These are phyloP conservation scores for Lingula anatina DNA, from an alignment of 2,888 invertebrate species.

Conservation along the genomic window DNA sequence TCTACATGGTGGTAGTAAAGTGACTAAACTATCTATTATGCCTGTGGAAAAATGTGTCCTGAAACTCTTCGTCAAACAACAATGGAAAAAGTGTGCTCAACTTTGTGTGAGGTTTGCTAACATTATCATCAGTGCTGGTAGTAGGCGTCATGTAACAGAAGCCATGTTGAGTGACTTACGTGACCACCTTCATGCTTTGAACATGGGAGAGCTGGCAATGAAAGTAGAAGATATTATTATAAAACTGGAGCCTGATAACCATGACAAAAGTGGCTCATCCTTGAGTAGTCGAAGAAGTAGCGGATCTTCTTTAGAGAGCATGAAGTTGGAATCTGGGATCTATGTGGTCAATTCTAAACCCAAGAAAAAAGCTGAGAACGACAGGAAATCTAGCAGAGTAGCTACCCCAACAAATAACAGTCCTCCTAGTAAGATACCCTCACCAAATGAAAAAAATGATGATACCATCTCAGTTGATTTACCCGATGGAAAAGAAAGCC, in stretches of 20 bases:
- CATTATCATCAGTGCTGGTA: neutral
- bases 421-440: no score
- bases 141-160: neutral
- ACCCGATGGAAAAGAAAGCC: no score
- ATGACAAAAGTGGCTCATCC: neutral
- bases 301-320: neutral
- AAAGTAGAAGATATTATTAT: no score
- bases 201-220: neutral
- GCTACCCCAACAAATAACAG: no score
- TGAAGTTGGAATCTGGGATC: neutral
- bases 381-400: no score
- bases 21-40: slow-evolving; percentile 23
- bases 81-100: slow-evolving; percentile 14
- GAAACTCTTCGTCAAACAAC: slow-evolving; percentile 12
- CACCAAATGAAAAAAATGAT: no score
- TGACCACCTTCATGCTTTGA: neutral
- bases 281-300: neutral
- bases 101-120: slow-evolving; percentile 14
- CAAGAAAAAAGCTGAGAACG: no score
- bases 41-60: slow-evolving; percentile 11
- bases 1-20: slow-evolving; percentile 17
- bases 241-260: no score
- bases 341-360: neutral
- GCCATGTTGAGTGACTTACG: neutral
- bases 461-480: no score